phyloP scores from a whole-genome alignment of 2,797 vertebrate genomes.

The Adelosebastes latens region DNA sequence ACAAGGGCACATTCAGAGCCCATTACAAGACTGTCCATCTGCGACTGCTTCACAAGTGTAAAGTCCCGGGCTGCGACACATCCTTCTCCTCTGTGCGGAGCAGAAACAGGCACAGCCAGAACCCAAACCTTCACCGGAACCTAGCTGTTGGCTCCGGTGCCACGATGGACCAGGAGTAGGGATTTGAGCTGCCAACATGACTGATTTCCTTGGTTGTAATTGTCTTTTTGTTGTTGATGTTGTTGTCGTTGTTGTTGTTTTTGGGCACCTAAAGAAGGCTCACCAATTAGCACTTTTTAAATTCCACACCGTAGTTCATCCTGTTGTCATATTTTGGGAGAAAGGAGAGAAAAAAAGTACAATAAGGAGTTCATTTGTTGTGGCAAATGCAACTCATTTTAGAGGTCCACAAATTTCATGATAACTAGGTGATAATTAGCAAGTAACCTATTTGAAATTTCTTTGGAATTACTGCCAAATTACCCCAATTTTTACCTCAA shows the following conservation, averaged over 20 bases:
- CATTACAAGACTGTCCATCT: conserved; percentile 99
- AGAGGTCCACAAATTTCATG: too few species aligned
- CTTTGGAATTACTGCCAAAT: too few species aligned
- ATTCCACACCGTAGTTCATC: conserved; percentile 11
- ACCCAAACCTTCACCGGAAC: conserved; percentile 97
- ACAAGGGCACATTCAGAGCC: conserved; percentile 96
- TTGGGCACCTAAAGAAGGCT: conserved; percentile 42
- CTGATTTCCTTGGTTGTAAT: conserved; percentile 20
- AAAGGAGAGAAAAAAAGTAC: background rate
- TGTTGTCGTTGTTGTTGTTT: conserved; percentile 20
- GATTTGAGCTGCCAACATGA: conserved; percentile 21
- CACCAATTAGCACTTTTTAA: conserved; percentile 70
- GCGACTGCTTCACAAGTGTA: conserved; percentile 95
- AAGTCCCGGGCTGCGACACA: conserved; percentile 93
- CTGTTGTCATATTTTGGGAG: background rate
- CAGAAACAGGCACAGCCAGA: conserved; percentile 96
- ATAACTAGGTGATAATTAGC: too few species aligned
- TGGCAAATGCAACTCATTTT: background rate
- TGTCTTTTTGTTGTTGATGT: conserved; percentile 24
- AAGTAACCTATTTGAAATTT: too few species aligned
- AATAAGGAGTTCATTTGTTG: background rate
- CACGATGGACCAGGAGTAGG: conserved; percentile 67
- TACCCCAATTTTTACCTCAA: too few species aligned
- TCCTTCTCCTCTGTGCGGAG: conserved; percentile 97
- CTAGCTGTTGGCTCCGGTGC: conserved; percentile 73